Evolutionary conservation across 2,888 invertebrate genomes (phyloP), one percentile per base, ranked within the genome.

Genomic region (Heterodera filipjevi): DNA sequence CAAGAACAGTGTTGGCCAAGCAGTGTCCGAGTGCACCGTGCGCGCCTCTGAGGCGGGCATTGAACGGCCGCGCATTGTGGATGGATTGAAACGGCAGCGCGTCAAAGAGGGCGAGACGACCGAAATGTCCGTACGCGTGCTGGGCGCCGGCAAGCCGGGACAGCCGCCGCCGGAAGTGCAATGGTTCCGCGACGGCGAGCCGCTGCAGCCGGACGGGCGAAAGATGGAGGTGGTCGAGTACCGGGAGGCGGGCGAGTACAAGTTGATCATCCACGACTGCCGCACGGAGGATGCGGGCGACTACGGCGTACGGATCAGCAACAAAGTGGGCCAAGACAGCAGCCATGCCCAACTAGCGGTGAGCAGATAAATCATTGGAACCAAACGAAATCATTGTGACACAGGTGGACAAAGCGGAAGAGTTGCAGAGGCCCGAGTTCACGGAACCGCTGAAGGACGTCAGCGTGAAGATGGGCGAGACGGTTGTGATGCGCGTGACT

Each of bases 391-490:
- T 53, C 44, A 44, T 44, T 5, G 44, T 12, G 71, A 79, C 44
- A 44, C 80, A 79, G 93, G 93, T 59, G 59, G 59, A 59, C 59
- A n/a, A 27, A 5, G 83, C 84, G n/a, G 74, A 77, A 33, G 84
- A 81, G 16, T 85, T 84, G 22, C 80, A 81, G 3, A 93, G 94
- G 64, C 96, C 96, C 46, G 92, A 92, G 84, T 94, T 97, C 89
- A 90, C 93, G 35, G 92, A 92, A 87, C 93, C 93, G 81, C 91
- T 96, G 82, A 91, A 92, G 77, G 93, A 94, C 10, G 90, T 93
- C 19, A 92, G 93, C 79, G 93, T 96, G 10, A 94, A 94, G 93
- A 95, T 95, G 89, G 95, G 96, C 75, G 95, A 96, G 87, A 93
- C 93, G 83, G 93, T 94, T 73, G 92, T 92, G 53, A 92, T 96